Evolutionary conservation across 2,888 invertebrate genomes (phyloP), one percentile per base, ranked within the genome.

Genomic region (Megastigmus dorsalis): DNA sequence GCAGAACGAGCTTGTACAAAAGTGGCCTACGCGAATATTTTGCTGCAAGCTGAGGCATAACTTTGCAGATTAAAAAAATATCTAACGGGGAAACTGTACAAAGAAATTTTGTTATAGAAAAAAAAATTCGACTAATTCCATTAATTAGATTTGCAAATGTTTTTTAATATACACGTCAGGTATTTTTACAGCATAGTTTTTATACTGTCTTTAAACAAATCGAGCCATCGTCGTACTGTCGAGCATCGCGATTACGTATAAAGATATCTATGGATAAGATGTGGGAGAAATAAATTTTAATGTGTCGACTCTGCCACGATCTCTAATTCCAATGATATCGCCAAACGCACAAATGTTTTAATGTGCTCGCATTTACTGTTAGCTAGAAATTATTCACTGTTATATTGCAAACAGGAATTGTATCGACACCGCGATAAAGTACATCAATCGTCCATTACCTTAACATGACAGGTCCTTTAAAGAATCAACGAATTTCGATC

Each of bases 161-260:
- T 67, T 55, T 73, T 36, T 43, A 66, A 73, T 23, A 41, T n/a
- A 30, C 10, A 62, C n/a, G n/a, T 45, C 38, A 33, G 36, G 23
- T 76, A 76, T 76, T 76, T 76, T 76, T 70, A 54, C 69, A 73
- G 28, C 33, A 4, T 70, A 70, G 41, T 62, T 76, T 76, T 76
- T 70, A 74, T 76, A 74, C 66, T 54, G 23, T 48, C 18, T 68
- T 57, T 15, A 52, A 63, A 52, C 28, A n/a, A 71, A 60, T 62
- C 26, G 48, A 43, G 52, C 15, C 52, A 48, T 48, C 23, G 54
- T 23, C 52, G 30, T 36, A 48, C 18, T 23, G 13, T 41, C 3
- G 50, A 41, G 20, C 15, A 38, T 15, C 23, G 33, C 26, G 43
- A 18, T 70, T 43, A 41, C 23, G 2, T 30, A 36, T 43, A 54